Conservation (phyloP, 2,888 invertebrate species). For the Ryuthela nishihirai region DNA sequence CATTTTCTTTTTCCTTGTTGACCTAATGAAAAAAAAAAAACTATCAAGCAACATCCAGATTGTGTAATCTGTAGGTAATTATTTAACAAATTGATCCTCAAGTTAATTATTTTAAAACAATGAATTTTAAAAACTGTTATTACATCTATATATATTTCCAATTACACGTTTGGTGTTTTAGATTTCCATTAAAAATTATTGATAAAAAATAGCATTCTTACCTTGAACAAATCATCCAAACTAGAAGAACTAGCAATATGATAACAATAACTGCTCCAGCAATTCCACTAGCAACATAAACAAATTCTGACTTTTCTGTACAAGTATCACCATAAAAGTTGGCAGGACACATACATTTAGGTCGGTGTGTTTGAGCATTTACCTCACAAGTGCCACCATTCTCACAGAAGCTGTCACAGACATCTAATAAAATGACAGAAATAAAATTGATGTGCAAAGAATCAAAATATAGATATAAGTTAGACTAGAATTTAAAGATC, state of each 20-base stretch:
- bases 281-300: slow-evolving; percentile 89
- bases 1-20: slow-evolving; percentile 32
- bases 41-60: too few species aligned
- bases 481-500: too few species aligned
- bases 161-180: too few species aligned
- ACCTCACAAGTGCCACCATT: slow-evolving; percentile 79
- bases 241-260: slow-evolving; percentile 83
- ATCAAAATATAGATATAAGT: too few species aligned
- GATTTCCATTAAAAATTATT: too few species aligned
- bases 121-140: too few species aligned
- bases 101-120: not conserved
- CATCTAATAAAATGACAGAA: slow-evolving; percentile 57
- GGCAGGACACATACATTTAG: slow-evolving; percentile 82
- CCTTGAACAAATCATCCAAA: slow-evolving; percentile 92
- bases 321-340: slow-evolving; percentile 89
- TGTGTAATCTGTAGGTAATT: not conserved
- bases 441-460: too few species aligned
- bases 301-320: slow-evolving; percentile 85
- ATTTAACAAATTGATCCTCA: not conserved
- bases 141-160: too few species aligned
- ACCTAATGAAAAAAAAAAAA: slow-evolving; percentile 9
- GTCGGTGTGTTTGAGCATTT: slow-evolving; percentile 72
- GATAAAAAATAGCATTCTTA: not conserved
- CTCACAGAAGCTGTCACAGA: slow-evolving; percentile 79
- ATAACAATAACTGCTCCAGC: slow-evolving; percentile 88